Evolutionary conservation across 2,113 vertebrate species (phyloP).

Genomic region (Brachypteracias leptosomus): DNA sequence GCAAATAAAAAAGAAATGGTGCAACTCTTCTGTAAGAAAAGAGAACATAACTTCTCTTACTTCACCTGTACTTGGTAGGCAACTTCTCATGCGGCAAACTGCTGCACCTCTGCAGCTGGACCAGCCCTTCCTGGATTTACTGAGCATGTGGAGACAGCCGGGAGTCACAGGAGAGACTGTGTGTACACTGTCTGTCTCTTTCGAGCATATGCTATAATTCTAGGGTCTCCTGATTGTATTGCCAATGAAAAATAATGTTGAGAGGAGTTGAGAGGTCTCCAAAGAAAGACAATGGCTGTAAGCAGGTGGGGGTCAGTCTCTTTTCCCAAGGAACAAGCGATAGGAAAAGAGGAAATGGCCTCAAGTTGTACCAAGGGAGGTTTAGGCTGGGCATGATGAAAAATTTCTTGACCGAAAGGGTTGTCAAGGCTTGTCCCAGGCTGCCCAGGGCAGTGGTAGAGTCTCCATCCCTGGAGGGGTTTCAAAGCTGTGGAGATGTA

Average conservation of each 20-base stretch:
- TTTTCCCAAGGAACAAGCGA: no score
- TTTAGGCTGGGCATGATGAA: background rate
- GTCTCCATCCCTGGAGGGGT: background rate
- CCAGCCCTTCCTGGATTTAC: background rate
- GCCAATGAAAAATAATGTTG: background rate
- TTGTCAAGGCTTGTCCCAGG: background rate
- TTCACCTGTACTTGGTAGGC: background rate
- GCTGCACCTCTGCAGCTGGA: background rate
- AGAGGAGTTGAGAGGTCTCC: background rate
- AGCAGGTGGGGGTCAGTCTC: background rate
- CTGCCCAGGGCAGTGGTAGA: background rate
- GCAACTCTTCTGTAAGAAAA: background rate
- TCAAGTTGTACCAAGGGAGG: background rate
- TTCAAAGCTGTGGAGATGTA: background rate
- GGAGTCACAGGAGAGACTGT: background rate
- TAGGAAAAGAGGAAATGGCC: background rate
- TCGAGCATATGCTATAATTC: background rate
- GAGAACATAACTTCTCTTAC: background rate
- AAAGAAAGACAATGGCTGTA: background rate
- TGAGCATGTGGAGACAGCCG: accelerated
- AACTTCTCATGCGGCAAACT: background rate
- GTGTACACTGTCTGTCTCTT: background rate
- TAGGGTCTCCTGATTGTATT: background rate
- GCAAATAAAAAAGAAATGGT: background rate
- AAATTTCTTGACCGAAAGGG: background rate